Evolutionary conservation across 2,797 vertebrate species (phyloP).

Genomic region (Typhlichthys eigenmanni): DNA sequence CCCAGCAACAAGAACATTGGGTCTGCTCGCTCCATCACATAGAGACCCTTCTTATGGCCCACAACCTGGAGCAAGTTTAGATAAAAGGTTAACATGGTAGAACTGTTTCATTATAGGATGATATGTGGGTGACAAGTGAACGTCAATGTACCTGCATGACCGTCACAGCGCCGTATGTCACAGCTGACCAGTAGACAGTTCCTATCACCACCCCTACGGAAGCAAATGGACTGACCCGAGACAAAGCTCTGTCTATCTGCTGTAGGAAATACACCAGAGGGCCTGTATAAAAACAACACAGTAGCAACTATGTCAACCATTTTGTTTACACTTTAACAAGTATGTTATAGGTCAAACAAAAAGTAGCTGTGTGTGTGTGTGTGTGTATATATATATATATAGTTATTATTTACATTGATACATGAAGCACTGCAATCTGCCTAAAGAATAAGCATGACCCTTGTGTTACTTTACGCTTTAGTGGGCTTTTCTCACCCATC

Average conservation of each 20-base stretch:
- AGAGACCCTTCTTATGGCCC: slow-evolving; percentile 80
- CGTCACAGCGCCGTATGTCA: slow-evolving; percentile 81
- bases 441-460: not conserved
- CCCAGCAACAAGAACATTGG: slow-evolving; percentile 81
- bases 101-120: not conserved
- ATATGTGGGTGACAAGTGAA: not conserved
- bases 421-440: not conserved
- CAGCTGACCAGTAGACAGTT: slow-evolving; percentile 79
- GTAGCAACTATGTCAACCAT: not conserved
- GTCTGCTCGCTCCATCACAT: slow-evolving; percentile 79
- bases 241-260: slow-evolving; percentile 74
- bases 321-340: too few species aligned
- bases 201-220: slow-evolving; percentile 78
- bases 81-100: not conserved
- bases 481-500: slow-evolving; percentile 61
- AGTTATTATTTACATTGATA: not conserved
- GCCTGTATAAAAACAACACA: slow-evolving; percentile 51
- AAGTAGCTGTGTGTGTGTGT: too few species aligned
- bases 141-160: slow-evolving; percentile 79
- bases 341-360: too few species aligned
- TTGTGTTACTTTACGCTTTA: not conserved
- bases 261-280: slow-evolving; percentile 78
- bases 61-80: slow-evolving; percentile 66
- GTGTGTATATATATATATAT: too few species aligned
- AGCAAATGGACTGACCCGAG: slow-evolving; percentile 75